Conservation (phyloP, 1,140 invertebrate species). For the Sycophaga agraensis region DNA sequence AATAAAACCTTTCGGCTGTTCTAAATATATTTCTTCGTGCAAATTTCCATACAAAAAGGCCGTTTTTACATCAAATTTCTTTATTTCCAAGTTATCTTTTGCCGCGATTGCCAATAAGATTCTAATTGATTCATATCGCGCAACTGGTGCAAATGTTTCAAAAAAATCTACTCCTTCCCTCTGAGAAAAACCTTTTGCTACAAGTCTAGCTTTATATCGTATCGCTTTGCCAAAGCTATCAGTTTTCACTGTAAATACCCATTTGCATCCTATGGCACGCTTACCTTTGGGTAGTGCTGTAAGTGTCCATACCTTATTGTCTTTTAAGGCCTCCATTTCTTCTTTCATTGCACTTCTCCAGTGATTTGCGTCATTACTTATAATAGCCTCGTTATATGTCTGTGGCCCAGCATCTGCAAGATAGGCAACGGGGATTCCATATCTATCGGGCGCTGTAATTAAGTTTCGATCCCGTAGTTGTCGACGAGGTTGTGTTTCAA, state of each 20-base stretch:
- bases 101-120: constrained; percentile 11
- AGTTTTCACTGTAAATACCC: constrained; percentile 3
- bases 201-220: no score
- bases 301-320: constrained; percentile 42
- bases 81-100: no score
- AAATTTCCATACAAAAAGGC: no score
- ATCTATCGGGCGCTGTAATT: no score
- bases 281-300: constrained; percentile 19
- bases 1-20: constrained; percentile 20
- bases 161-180: no score
- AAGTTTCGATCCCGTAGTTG: no score
- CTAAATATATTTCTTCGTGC: constrained; percentile 18
- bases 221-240: not conserved
- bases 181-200: no score
- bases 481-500: no score
- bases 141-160: no score
- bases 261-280: constrained; percentile 4
- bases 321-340: constrained; percentile 38
- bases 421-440: not conserved
- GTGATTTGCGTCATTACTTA: not conserved
- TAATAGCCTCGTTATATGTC: constrained; percentile 13
- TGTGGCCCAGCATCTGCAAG: not conserved
- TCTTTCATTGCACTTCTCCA: constrained; percentile 48
- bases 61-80: constrained; percentile 28
- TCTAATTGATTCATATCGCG: no score